A percentile compares a stretch with the other conserved stretches of the same genome.
phyloP scores from a whole-genome alignment of 2,888 invertebrate species.

The Exocentrus adspersus region DNA sequence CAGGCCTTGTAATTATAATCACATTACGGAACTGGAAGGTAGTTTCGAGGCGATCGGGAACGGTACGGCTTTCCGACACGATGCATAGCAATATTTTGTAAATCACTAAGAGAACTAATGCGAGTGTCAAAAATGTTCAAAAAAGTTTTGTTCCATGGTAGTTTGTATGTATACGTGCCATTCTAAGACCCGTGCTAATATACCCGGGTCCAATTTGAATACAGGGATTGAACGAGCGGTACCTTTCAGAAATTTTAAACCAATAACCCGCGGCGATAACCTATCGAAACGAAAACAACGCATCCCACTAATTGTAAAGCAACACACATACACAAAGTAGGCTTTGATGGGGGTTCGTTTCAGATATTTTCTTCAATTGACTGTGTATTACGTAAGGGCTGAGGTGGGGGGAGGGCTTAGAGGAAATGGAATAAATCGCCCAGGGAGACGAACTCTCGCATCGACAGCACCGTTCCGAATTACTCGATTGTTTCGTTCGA shows the following conservation, averaged over 20 bases:
- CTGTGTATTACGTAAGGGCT: slow-evolving; percentile 22
- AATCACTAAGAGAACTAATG: no score
- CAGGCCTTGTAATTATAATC: slow-evolving; percentile 62
- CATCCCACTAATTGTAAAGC: slow-evolving; percentile 47
- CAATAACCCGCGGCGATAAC: slow-evolving; percentile 42
- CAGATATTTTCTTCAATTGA: slow-evolving; percentile 47
- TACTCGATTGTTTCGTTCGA: slow-evolving; percentile 51
- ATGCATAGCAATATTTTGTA: no score
- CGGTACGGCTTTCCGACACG: neutral
- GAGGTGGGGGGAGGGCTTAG: slow-evolving; percentile 35
- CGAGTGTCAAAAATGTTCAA: no score
- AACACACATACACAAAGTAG: slow-evolving; percentile 45
- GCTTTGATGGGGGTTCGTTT: slow-evolving; percentile 42
- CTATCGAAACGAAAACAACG: slow-evolving; percentile 46
- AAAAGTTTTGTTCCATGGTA: no score
- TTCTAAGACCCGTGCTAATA: neutral
- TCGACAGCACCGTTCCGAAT: slow-evolving; percentile 58
- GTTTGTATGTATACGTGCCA: no score
- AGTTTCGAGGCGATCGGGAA: slow-evolving; percentile 32
- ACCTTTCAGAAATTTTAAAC: slow-evolving; percentile 44
- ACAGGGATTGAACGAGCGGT: slow-evolving; percentile 33
- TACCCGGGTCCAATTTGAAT: slow-evolving; percentile 29
- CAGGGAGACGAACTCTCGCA: slow-evolving; percentile 57
- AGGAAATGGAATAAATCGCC: slow-evolving; percentile 47
- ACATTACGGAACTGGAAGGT: slow-evolving; percentile 56